phyloP scores from a whole-genome alignment of 2,888 invertebrate genomes.

The Homarus gammarus region DNA sequence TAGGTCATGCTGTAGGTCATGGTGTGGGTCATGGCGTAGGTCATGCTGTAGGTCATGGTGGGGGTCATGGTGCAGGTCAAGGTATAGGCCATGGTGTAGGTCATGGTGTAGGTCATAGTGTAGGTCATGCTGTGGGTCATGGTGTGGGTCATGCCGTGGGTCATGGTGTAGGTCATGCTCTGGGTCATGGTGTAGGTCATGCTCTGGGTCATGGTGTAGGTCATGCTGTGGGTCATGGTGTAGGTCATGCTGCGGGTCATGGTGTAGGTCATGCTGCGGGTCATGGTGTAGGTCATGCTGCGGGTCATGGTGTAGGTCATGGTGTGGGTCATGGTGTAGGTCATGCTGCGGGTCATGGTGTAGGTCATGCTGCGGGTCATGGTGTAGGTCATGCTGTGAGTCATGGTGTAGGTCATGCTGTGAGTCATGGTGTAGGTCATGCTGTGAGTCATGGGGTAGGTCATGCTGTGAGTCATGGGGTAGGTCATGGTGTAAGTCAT shows the following conservation, averaged over 20 bases:
- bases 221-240: neutral
- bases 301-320: neutral
- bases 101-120: too few relatives aligned
- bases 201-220: neutral
- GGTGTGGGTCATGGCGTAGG: too few relatives aligned
- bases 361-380: neutral
- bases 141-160: neutral
- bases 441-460: neutral
- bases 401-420: neutral
- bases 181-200: neutral
- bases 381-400: neutral
- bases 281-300: neutral
- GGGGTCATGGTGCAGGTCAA: too few relatives aligned
- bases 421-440: neutral
- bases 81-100: too few relatives aligned
- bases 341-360: neutral
- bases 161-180: neutral
- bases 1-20: too few relatives aligned
- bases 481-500: too few relatives aligned
- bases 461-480: too few relatives aligned
- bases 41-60: too few relatives aligned
- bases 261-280: constrained; percentile 4
- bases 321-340: neutral
- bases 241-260: constrained; percentile 1
- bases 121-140: neutral